Base-by-base conservation (phyloP, 2,888 invertebrate genomes). In the Rhagium mordax region DNA sequence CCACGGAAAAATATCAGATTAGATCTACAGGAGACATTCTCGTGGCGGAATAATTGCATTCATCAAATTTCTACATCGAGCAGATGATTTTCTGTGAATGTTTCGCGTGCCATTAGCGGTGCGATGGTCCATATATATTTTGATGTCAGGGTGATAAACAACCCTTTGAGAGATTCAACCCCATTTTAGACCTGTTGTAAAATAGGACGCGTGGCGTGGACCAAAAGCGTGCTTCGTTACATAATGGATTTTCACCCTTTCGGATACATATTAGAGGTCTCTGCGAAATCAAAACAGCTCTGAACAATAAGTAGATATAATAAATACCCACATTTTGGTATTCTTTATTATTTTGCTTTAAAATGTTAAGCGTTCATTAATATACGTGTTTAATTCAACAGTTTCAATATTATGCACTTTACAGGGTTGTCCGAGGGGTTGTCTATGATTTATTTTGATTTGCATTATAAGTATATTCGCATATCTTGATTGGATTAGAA, bases 141-240 rank as follows among this genome's bases (percentile, higher is more conserved):
- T 48, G 64, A 64, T 64, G 49, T 21, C 21, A 27, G 41, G 64
- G 49, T 18, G 64, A 49, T 51, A 49, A 64, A 64, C 64, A 64
- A 64, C 49, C 64, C 49, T 64, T 64, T 64, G 49, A 64, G 15
- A 49, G 64, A 64, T 49, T 48, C 64, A 64, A 49, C 64, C 64
- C 64, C 64, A n/a, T 64, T 48, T 18, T 49, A 10, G 41, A 49
- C 48, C 64, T 49, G 48, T 27, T 49, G 15, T 24, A 15, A 27
- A 49, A 49, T 61, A 16, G 64, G 64, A 16, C 64, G 29, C 51
- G 51, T 64, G 49, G 21, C 51, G n/a, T 49, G 51, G 64, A 24
- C 49, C 64, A 15, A 29, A 27, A 64, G 64, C 49, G 64, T 64
- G 64, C 41, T 64, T 10, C 51, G 41, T 27, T 27, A 64, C 15